These are phyloP conservation scores for Heliothis peltigera DNA, from an alignment of 2,888 invertebrate genomes.

Conservation along the genomic window DNA sequence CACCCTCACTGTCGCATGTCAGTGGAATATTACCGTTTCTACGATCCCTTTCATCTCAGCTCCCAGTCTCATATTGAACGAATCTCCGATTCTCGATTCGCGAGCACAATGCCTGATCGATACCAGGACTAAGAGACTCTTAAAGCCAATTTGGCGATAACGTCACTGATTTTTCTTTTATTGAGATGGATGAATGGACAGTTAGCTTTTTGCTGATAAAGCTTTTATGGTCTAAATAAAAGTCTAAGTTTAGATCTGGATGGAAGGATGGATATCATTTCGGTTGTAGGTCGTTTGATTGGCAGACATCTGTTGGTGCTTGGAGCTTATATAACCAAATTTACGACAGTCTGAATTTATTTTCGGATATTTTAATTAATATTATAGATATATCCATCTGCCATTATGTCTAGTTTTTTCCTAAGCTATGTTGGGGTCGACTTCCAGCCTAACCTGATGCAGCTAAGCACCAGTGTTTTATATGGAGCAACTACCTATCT, in stretches of 20 bases:
- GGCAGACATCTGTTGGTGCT: background rate
- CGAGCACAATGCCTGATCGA: slow-evolving; percentile 53
- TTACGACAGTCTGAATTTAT: too few species aligned
- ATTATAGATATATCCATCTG: too few species aligned
- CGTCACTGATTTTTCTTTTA: slow-evolving; percentile 56
- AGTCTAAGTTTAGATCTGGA: background rate
- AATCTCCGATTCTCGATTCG: slow-evolving; percentile 38
- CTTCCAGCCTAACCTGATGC: too few species aligned
- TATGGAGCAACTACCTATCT: too few species aligned
- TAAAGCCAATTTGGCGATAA: slow-evolving; percentile 58
- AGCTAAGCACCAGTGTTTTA: too few species aligned
- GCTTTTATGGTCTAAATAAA: background rate
- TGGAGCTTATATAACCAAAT: background rate
- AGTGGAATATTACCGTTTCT: slow-evolving; percentile 57
- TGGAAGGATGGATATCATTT: background rate
- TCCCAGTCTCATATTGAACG: slow-evolving; percentile 57
- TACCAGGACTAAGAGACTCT: slow-evolving; percentile 60
- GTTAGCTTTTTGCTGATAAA: slow-evolving; percentile 7
- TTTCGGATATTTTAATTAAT: too few species aligned
- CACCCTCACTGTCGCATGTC: slow-evolving; percentile 50
- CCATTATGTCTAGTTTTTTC: too few species aligned
- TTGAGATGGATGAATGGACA: slow-evolving; percentile 32
- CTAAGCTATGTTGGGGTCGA: too few species aligned
- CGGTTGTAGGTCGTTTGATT: background rate
- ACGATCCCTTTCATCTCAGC: slow-evolving; percentile 61